A percentile compares a stretch with the other conserved stretches of the same genome.
Conservation (phyloP, 1,140 invertebrate species). For the Teleopsis dalmanni region DNA sequence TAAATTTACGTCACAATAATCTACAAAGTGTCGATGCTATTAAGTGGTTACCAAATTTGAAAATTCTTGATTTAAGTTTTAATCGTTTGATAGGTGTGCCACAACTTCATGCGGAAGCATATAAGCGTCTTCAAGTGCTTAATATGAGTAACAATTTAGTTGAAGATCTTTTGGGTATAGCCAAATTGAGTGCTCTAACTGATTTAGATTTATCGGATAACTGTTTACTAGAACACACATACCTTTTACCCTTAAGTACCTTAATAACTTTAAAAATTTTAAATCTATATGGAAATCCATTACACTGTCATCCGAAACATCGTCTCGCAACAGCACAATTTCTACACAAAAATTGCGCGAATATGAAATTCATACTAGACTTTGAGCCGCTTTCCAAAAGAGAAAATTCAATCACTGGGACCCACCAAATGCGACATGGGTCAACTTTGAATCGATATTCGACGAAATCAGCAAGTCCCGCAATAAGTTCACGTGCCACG, state of each 20-base stretch:
- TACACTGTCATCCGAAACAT: constrained; percentile 54
- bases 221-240: constrained; percentile 53
- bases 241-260: constrained; percentile 49
- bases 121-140: constrained; percentile 46
- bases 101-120: constrained; percentile 47
- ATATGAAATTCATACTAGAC: constrained; percentile 55
- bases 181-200: constrained; percentile 48
- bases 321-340: constrained; percentile 49
- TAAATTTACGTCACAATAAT: constrained; percentile 58
- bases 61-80: constrained; percentile 54
- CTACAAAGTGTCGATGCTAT: constrained; percentile 45
- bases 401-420: constrained; percentile 48
- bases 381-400: constrained; percentile 46
- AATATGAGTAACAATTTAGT: constrained; percentile 53
- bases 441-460: constrained; percentile 17
- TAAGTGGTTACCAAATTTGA: constrained; percentile 52
- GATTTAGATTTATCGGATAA: constrained; percentile 58
- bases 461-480: constrained; percentile 15
- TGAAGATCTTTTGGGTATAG: constrained; percentile 45
- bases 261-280: constrained; percentile 50
- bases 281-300: constrained; percentile 54
- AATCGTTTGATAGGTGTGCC: constrained; percentile 55
- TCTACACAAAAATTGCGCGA: constrained; percentile 50
- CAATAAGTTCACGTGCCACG: constrained; percentile 19
- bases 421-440: constrained; percentile 25